Evolutionary conservation across 2,888 invertebrate genomes (phyloP).

Genomic region (Rhagium mordax): DNA sequence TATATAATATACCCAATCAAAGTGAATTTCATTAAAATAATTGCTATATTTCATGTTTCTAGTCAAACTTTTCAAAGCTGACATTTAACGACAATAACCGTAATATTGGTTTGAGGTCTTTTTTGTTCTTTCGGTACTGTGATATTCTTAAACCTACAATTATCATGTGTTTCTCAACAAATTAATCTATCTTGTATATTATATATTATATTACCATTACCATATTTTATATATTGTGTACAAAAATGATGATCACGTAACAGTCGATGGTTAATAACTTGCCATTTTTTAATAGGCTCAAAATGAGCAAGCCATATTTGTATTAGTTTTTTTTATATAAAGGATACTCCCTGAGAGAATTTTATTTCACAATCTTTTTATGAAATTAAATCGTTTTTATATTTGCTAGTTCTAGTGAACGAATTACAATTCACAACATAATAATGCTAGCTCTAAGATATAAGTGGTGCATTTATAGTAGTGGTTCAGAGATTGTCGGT

Average conservation of each 20-base stretch:
- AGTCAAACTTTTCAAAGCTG: slow-evolving; percentile 59
- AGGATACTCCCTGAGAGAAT: not conserved
- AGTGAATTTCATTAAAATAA: slow-evolving; percentile 42
- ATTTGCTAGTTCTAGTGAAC: no score
- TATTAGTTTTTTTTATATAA: slow-evolving; percentile 2
- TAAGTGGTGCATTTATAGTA: no score
- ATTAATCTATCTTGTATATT: slow-evolving; percentile 5
- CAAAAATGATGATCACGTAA: not conserved
- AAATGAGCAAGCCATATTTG: slow-evolving; percentile 2
- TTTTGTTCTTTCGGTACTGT: slow-evolving; percentile 59
- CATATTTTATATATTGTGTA: slow-evolving; percentile 1
- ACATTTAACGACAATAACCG: slow-evolving; percentile 61
- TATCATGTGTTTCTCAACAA: slow-evolving; percentile 8
- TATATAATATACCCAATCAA: not conserved
- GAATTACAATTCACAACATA: no score
- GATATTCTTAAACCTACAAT: slow-evolving; percentile 49
- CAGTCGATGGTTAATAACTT: not conserved
- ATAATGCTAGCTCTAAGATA: no score
- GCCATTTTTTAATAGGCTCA: not conserved
- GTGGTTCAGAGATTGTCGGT: no score
- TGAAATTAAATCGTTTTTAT: no score
- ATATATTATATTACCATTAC: not conserved
- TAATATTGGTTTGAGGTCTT: slow-evolving; percentile 54
- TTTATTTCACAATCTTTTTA: no score
- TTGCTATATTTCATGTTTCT: slow-evolving; percentile 43